These are phyloP conservation scores for Corythornis leucogaster DNA, from an alignment of 2,797 vertebrate species.

Conservation along the genomic window DNA sequence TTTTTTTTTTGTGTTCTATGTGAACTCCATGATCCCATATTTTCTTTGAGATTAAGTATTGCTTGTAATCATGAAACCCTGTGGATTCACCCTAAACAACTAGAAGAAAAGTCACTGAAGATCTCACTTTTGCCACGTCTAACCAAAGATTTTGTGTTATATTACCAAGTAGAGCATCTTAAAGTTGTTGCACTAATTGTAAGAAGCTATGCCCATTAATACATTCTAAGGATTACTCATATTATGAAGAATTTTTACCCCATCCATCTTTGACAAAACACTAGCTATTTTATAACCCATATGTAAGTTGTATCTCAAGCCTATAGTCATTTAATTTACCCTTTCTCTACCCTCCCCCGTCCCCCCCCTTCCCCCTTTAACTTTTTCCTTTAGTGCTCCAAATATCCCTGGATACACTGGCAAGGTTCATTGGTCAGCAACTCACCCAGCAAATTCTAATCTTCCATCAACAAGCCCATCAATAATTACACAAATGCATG, in stretches of 20 bases:
- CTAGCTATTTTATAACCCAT: conserved; percentile 8
- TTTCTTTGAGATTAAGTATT: neutral
- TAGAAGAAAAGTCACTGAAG: neutral
- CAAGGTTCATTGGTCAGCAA: conserved; percentile 78
- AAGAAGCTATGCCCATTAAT: neutral
- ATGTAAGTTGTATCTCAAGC: conserved; percentile 25
- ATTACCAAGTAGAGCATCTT: neutral
- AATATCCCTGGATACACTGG: conserved; percentile 84
- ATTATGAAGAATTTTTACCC: neutral
- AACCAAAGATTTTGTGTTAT: neutral
- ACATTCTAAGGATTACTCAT: neutral
- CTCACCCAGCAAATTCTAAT: conserved; percentile 75
- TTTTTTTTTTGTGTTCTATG: neutral
- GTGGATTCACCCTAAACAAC: neutral
- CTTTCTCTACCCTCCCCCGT: neutral
- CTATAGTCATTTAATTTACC: conserved; percentile 25
- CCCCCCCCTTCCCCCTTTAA: neutral
- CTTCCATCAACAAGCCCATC: conserved; percentile 64
- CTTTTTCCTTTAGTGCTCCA: conserved; percentile 73
- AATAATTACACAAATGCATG: conserved; percentile 65
- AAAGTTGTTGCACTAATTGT: neutral
- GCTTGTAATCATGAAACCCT: neutral
- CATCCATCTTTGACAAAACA: neutral
- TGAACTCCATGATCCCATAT: neutral
- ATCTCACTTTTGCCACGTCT: neutral